A percentile compares a stretch with the other conserved stretches of the same genome.
phyloP scores from a whole-genome alignment of 1,140 invertebrate genomes.

The Pentalonia nigronervosa region DNA sequence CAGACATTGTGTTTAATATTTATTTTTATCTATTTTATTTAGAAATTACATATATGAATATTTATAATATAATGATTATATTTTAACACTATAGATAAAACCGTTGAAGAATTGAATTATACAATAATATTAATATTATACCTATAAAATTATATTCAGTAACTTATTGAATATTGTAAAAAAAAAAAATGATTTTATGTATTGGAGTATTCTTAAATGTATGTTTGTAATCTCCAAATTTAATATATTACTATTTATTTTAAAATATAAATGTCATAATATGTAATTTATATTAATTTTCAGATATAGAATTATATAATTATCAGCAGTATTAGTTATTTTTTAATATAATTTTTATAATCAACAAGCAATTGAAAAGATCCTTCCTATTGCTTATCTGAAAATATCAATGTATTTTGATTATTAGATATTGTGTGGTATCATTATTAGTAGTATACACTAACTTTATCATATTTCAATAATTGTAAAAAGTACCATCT shows the following conservation, averaged over 20 bases:
- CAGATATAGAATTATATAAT: not conserved
- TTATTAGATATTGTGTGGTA: not conserved
- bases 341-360: not conserved
- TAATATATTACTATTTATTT: conserved; percentile 9
- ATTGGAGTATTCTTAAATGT: not conserved
- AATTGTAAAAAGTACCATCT: conserved; percentile 51
- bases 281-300: not conserved
- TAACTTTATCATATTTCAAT: not conserved
- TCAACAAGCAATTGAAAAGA: not conserved
- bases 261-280: not conserved
- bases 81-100: not conserved
- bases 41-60: not conserved
- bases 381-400: not conserved
- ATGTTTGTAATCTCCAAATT: not conserved
- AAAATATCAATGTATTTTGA: not conserved
- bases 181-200: not conserved
- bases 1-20: not conserved
- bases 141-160: not conserved
- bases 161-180: not conserved
- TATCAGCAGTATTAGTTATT: not conserved
- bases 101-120: not conserved
- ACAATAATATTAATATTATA: not conserved
- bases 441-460: not conserved
- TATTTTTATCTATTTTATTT: not conserved
- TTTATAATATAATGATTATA: not conserved